phyloP scores from a whole-genome alignment of 2,113 vertebrate species.

The Datnioides undecimradiatus region DNA sequence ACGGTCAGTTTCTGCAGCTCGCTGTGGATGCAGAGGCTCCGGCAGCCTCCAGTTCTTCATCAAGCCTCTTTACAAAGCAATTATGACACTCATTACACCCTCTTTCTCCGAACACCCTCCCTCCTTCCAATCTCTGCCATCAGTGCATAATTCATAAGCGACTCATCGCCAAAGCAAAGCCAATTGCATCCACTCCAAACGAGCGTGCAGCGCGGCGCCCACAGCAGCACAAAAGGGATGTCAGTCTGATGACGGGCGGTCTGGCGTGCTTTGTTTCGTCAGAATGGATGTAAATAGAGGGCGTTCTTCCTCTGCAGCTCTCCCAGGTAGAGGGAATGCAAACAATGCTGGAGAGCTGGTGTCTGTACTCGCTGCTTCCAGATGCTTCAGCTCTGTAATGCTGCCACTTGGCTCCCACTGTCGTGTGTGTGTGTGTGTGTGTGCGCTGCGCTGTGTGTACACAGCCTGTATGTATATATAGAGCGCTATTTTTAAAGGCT shows the following conservation, averaged over 20 bases:
- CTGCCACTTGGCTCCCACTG: slow-evolving; percentile 62
- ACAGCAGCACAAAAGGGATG: slow-evolving; percentile 63
- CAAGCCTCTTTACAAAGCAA: slow-evolving; percentile 64
- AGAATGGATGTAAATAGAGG: slow-evolving; percentile 68
- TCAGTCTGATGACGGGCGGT: slow-evolving; percentile 65
- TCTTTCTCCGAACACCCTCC: slow-evolving; percentile 9
- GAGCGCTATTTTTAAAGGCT: slow-evolving; percentile 81
- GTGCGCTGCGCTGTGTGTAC: slow-evolving; percentile 25
- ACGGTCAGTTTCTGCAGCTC: slow-evolving; percentile 35
- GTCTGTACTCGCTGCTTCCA: slow-evolving; percentile 48
- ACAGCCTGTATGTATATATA: slow-evolving; percentile 77
- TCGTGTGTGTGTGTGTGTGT: slow-evolving; percentile 40
- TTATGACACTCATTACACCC: slow-evolving; percentile 65
- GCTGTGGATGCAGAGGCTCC: slow-evolving; percentile 28
- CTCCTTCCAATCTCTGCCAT: slow-evolving; percentile 32
- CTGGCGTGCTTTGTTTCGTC: slow-evolving; percentile 59
- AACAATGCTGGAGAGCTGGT: slow-evolving; percentile 61
- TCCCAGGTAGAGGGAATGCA: slow-evolving; percentile 71
- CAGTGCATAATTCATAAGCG: slow-evolving; percentile 74
- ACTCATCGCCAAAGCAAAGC: slow-evolving; percentile 60
- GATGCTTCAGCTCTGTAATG: slow-evolving; percentile 58
- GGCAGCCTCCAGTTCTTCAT: slow-evolving; percentile 55
- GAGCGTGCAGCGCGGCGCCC: slow-evolving; percentile 40
- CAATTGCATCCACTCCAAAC: slow-evolving; percentile 60
- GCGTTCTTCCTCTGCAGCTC: slow-evolving; percentile 44